Percentiles rank a stretch among this genome's conserved stretches.
phyloP scores from a whole-genome alignment of 92 coral and sea anemone genomes.

The Epizoanthus fatuus region DNA sequence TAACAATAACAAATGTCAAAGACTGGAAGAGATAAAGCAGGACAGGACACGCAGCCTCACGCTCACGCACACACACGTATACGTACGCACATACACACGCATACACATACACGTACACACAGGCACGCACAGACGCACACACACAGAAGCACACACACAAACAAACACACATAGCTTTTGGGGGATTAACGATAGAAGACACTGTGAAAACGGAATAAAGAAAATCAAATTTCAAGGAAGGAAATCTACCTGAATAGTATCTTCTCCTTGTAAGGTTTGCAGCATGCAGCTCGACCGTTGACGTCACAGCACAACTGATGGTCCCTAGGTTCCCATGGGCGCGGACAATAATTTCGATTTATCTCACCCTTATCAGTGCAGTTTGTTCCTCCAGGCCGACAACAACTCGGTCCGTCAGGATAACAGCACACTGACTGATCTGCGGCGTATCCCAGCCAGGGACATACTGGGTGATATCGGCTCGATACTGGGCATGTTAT shows the following conservation, averaged over 20 bases:
- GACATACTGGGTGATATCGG: slow-evolving; percentile 37
- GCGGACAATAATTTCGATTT: slow-evolving; percentile 81
- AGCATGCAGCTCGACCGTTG: slow-evolving; percentile 75
- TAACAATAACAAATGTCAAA: too few species aligned
- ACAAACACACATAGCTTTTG: too few species aligned
- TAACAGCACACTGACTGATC: slow-evolving; percentile 67
- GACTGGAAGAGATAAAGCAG: too few species aligned
- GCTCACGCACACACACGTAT: too few species aligned
- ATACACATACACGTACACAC: too few species aligned
- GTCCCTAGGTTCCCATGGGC: slow-evolving; percentile 72
- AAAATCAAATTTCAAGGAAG: too few species aligned
- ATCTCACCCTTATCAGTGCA: slow-evolving; percentile 71
- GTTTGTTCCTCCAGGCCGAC: slow-evolving; percentile 79
- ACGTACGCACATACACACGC: too few species aligned
- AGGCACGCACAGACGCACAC: too few species aligned
- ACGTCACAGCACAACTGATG: slow-evolving; percentile 71
- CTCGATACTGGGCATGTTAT: slow-evolving; percentile 17
- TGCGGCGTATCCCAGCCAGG: slow-evolving; percentile 23
- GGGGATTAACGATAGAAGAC: too few species aligned
- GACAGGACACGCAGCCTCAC: too few species aligned
- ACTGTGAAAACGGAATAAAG: too few species aligned
- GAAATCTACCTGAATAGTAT: slow-evolving; percentile 9
- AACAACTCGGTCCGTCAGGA: slow-evolving; percentile 76
- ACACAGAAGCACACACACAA: too few species aligned
- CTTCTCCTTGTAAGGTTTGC: slow-evolving; percentile 39